Evolutionary conservation across 2,797 vertebrate species (phyloP).

Genomic region (Delichon dasypus): DNA sequence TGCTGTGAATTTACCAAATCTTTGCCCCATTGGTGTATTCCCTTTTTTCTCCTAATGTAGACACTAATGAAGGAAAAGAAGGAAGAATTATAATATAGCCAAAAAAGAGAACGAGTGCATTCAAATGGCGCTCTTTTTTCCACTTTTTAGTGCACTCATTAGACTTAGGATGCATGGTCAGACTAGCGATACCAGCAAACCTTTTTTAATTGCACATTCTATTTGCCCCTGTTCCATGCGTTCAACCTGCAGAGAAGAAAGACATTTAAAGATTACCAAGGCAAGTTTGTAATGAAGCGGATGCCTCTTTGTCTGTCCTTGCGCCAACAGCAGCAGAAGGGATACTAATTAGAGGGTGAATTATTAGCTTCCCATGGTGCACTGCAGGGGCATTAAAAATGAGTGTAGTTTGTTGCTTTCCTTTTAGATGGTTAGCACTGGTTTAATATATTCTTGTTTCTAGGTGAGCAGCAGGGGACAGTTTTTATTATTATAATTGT

Average conservation of each 20-base stretch:
- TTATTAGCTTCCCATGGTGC: slow-evolving; percentile 85
- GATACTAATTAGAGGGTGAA: slow-evolving; percentile 86
- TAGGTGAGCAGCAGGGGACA: slow-evolving; percentile 80
- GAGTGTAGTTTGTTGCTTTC: slow-evolving; percentile 75
- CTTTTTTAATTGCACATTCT: slow-evolving; percentile 69
- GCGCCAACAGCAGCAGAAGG: slow-evolving; percentile 80
- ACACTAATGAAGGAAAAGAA: slow-evolving; percentile 44
- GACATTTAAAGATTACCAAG: slow-evolving; percentile 79
- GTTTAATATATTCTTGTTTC: slow-evolving; percentile 82
- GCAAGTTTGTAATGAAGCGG: slow-evolving; percentile 75
- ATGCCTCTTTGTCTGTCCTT: slow-evolving; percentile 81
- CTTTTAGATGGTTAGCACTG: slow-evolving; percentile 71
- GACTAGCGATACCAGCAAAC: slow-evolving; percentile 27
- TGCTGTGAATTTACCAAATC: neutral
- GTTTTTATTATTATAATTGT: slow-evolving; percentile 84
- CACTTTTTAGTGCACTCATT: slow-evolving; percentile 47
- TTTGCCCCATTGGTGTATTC: neutral
- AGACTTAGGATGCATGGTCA: slow-evolving; percentile 52
- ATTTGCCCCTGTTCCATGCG: slow-evolving; percentile 55
- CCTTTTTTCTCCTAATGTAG: neutral
- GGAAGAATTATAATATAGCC: neutral
- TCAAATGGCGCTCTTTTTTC: neutral
- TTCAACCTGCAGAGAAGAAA: slow-evolving; percentile 76
- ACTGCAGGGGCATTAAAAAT: slow-evolving; percentile 83
- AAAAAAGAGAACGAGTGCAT: slow-evolving; percentile 13